phyloP scores from a whole-genome alignment of 2,888 invertebrate genomes.

The Drosophila neonasuta region DNA sequence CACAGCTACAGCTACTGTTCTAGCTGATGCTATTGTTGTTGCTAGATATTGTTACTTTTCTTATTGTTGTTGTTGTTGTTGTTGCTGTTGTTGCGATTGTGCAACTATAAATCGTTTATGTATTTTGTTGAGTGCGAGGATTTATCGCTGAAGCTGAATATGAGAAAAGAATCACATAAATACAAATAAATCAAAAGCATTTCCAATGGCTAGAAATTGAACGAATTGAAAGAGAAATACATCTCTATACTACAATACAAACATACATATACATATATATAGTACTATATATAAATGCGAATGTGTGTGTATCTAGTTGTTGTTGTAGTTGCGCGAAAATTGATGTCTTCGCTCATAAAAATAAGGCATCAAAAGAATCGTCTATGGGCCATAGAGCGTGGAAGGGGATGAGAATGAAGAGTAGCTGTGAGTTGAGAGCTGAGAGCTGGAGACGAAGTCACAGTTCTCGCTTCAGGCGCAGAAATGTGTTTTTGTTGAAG shows the following conservation, averaged over 20 bases:
- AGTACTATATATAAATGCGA: constrained; percentile 8
- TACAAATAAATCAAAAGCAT: constrained; percentile 75
- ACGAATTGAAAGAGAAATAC: constrained; percentile 59
- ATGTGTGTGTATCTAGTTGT: constrained; percentile 4
- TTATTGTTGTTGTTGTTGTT: constrained; percentile 39
- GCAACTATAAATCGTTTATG: constrained; percentile 77
- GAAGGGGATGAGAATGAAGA: neutral
- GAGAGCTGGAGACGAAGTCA: constrained; percentile 15
- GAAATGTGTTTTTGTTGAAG: constrained; percentile 71
- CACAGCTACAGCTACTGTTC: constrained; percentile 14
- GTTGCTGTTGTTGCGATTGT: constrained; percentile 53
- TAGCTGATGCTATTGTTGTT: constrained; percentile 30
- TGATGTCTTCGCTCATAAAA: constrained; percentile 76
- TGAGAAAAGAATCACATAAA: constrained; percentile 74
- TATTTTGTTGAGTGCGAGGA: constrained; percentile 77
- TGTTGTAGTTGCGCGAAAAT: constrained; percentile 67
- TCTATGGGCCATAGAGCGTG: constrained; percentile 3
- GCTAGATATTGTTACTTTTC: constrained; percentile 14
- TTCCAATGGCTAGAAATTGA: constrained; percentile 64
- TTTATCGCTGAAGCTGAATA: constrained; percentile 71
- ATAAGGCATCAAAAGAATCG: constrained; percentile 69
- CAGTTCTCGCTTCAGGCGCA: constrained; percentile 8
- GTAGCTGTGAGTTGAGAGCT: neutral
- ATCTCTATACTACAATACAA: constrained; percentile 11
- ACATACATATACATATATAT: constrained; percentile 6